Base-by-base conservation (phyloP, 2,888 invertebrate species). In the Didymodactylos carnosus region DNA sequence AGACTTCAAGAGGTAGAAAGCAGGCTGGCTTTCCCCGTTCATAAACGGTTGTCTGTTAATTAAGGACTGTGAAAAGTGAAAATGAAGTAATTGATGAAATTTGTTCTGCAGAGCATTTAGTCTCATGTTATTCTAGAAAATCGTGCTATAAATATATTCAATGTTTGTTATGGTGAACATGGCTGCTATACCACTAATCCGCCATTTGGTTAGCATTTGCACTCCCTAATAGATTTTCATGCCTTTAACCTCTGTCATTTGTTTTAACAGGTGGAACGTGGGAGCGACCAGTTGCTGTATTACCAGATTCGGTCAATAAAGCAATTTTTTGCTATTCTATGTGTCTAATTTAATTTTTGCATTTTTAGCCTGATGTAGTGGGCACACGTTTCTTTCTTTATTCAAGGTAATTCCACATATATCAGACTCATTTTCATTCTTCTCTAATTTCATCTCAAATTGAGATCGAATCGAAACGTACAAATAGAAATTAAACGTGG, bases 121-220 rank as follows among this genome's bases (percentile, higher is more conserved):
- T n/a, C n/a, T n/a, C n/a, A n/a, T n/a, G n/a, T n/a, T n/a, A n/a
- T n/a, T n/a, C n/a, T n/a, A n/a, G n/a, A n/a, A n/a, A n/a, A n/a
- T n/a, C n/a, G n/a, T n/a, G n/a, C n/a, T n/a, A n/a, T n/a, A n/a
- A n/a, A n/a, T n/a, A n/a, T n/a, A n/a, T n/a, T n/a, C n/a, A n/a
- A n/a, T n/a, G n/a, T 53, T 35, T 73, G 73, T 14, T 71, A 73
- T 73, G 71, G 70, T 35, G 43, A 71, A 23, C 25, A 51, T 41
- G 73, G 73, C 10, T 73, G 73, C 43, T 73, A 71, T 43, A 73
- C 73, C 3, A 62, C 70, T 23, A 51, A 70, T 39, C 41, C 51
- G 23, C 46, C 46, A 46, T 46, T 46, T 13, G 46, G 46, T 46
- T 4, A n/a, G 46, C 5, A 46, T n/a, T n/a, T 19, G 5, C 13